These are phyloP conservation scores for Epinephelus awoara DNA, from an alignment of 2,797 vertebrate genomes.

Conservation along the genomic window DNA sequence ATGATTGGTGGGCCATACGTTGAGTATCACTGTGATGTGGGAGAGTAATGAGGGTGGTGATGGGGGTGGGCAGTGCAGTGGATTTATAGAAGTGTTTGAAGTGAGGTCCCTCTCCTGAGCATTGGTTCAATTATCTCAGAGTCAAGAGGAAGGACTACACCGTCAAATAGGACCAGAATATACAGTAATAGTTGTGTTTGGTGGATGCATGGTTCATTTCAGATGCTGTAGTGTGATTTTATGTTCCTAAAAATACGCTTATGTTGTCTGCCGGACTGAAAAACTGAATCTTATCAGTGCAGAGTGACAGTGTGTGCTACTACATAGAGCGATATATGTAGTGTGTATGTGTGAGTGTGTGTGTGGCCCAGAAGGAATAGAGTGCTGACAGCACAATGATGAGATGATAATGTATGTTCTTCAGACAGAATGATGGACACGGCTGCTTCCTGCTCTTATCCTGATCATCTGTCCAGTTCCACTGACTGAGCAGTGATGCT, in stretches of 20 bases:
- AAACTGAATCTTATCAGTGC: constrained; percentile 49
- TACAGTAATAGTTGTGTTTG: neutral
- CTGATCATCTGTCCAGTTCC: constrained; percentile 57
- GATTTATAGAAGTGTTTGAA: too few relatives aligned
- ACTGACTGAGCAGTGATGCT: constrained; percentile 36
- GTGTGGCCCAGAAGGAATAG: constrained; percentile 14
- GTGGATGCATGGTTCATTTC: neutral
- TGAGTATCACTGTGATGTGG: too few relatives aligned
- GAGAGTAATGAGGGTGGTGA: too few relatives aligned
- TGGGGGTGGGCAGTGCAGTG: too few relatives aligned
- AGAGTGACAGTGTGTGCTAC: constrained; percentile 56
- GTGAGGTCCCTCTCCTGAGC: too few relatives aligned
- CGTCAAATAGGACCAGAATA: neutral
- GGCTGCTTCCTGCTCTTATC: constrained; percentile 53
- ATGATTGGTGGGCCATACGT: too few relatives aligned
- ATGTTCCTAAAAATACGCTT: constrained; percentile 20
- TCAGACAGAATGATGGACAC: constrained; percentile 54
- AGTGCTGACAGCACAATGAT: constrained; percentile 66
- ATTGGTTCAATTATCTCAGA: neutral
- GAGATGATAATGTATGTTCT: constrained; percentile 65
- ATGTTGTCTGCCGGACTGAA: constrained; percentile 57
- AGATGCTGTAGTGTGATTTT: constrained; percentile 30
- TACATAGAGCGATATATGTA: neutral
- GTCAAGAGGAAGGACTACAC: neutral
- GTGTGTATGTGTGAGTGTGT: neutral